Conservation (phyloP, 2,113 vertebrate species). For the Pyrgilauda ruficollis region DNA sequence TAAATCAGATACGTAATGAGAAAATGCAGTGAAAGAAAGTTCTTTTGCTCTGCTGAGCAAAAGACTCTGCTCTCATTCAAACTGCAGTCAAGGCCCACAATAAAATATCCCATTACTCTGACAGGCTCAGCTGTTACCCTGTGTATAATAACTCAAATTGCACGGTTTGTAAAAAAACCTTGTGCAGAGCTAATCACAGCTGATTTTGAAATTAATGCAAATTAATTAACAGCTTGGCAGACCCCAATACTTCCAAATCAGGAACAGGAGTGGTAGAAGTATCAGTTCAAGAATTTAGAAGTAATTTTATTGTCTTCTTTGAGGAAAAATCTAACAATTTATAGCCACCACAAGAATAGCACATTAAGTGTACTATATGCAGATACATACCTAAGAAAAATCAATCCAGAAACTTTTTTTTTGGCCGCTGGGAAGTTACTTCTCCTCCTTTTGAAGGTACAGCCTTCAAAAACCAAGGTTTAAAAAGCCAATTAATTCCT, state of each 20-base stretch:
- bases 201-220: background rate
- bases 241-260: background rate
- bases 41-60: background rate
- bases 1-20: background rate
- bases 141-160: background rate
- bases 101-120: fast-evolving
- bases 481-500: background rate
- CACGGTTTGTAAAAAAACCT: background rate
- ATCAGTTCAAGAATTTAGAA: background rate
- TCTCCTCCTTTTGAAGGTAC: background rate
- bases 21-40: background rate
- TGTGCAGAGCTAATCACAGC: background rate
- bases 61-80: background rate
- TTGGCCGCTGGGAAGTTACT: background rate
- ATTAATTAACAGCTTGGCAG: background rate
- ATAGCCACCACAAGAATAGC: background rate
- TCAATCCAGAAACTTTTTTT: background rate
- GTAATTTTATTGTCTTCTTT: background rate
- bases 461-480: background rate
- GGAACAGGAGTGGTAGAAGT: background rate
- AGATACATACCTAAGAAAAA: background rate
- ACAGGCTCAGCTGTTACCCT: background rate
- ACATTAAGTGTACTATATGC: background rate
- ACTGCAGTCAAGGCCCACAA: fast-evolving
- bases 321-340: background rate